Percentiles rank a stretch among this genome's conserved stretches.
These are phyloP conservation scores for Lagria hirta DNA, from an alignment of 2,888 invertebrate genomes.

Conservation along the genomic window DNA sequence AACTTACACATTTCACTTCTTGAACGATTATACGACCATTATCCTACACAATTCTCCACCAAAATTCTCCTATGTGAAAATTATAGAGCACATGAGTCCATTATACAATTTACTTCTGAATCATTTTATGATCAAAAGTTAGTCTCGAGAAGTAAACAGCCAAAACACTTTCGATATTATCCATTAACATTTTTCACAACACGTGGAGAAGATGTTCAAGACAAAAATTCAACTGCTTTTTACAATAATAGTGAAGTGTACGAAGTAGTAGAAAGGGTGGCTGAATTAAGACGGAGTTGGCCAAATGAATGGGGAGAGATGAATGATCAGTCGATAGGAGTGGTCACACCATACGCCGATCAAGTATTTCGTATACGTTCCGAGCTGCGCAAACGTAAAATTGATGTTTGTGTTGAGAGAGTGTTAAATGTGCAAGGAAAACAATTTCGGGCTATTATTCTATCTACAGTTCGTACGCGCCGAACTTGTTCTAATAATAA, in stretches of 20 bases:
- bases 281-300: conserved; percentile 72
- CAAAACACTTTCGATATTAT: conserved; percentile 68
- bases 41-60: conserved; percentile 72
- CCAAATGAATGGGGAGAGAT: conserved; percentile 74
- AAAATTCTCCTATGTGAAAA: conserved; percentile 80
- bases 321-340: conserved; percentile 76
- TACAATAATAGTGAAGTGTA: conserved; percentile 77
- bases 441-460: conserved; percentile 79
- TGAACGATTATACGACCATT: conserved; percentile 76
- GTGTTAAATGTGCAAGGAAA: conserved; percentile 86
- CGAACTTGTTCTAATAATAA: conserved; percentile 64
- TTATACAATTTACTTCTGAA: conserved; percentile 78
- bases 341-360: conserved; percentile 83
- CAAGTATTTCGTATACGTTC: conserved; percentile 75
- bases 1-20: conserved; percentile 73
- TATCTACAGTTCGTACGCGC: conserved; percentile 76
- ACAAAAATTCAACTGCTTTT: conserved; percentile 75
- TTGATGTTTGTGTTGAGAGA: conserved; percentile 78
- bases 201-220: conserved; percentile 77
- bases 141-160: conserved; percentile 71
- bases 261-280: conserved; percentile 75
- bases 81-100: conserved; percentile 79
- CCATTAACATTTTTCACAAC: conserved; percentile 81
- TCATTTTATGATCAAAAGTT: conserved; percentile 79
- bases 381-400: conserved; percentile 71